Conservation (phyloP, 2,888 invertebrate species). For the Anarsia innoxiella region DNA sequence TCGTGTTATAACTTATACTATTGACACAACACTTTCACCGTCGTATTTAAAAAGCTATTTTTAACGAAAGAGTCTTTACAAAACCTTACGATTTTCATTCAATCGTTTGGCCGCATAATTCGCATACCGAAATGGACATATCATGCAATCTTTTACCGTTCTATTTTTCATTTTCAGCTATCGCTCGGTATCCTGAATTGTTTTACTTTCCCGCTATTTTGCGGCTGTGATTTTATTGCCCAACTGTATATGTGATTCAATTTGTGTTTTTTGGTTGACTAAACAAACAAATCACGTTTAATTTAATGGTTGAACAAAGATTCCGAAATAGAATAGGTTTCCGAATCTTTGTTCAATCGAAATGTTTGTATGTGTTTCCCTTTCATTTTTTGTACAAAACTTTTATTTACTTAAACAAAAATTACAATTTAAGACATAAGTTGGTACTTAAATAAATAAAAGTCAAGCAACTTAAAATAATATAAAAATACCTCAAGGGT, state of each 20-base stretch:
- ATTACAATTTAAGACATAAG: no score
- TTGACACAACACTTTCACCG: no score
- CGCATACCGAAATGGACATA: conserved; percentile 17
- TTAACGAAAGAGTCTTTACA: no score
- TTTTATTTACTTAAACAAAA: no score
- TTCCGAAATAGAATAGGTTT: neutral
- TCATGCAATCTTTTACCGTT: conserved; percentile 27
- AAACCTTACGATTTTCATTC: neutral
- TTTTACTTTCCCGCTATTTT: conserved; percentile 9
- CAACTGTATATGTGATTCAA: conserved; percentile 15
- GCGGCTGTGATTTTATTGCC: conserved; percentile 22
- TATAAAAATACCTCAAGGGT: no score
- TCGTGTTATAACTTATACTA: no score
- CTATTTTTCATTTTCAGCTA: conserved; percentile 30
- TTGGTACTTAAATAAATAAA: no score
- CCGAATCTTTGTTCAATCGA: no score
- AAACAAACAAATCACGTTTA: conserved; percentile 1
- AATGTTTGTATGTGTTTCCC: no score
- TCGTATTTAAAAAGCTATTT: no score
- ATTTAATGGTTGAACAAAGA: neutral
- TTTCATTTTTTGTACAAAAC: no score
- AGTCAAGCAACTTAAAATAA: no score
- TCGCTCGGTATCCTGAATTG: conserved; percentile 19
- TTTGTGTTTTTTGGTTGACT: neutral
- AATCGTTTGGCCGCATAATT: neutral